phyloP scores from a whole-genome alignment of 2,888 invertebrate species.

The Chrysolina oricalcia region DNA sequence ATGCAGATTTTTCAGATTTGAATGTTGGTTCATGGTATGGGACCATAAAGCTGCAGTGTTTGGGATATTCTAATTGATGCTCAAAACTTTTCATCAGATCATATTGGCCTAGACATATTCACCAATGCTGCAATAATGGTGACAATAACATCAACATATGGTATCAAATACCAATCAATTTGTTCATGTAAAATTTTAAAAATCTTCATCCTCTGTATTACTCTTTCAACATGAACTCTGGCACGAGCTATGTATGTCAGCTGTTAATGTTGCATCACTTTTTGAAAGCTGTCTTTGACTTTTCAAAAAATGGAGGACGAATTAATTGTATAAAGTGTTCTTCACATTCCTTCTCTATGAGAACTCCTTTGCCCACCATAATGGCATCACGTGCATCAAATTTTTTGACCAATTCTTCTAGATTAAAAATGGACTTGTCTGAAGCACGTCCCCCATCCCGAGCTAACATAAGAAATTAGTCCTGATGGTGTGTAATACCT shows the following conservation, averaged over 20 bases:
- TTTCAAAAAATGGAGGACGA: neutral
- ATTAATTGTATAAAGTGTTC: neutral
- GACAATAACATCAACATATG: neutral
- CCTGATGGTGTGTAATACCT: conserved; percentile 1
- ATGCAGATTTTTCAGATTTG: too few species aligned
- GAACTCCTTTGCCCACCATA: neutral
- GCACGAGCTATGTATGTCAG: neutral
- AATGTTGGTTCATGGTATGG: too few species aligned
- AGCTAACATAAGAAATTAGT: neutral
- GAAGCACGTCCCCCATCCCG: neutral
- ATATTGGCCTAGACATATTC: neutral
- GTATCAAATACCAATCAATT: neutral
- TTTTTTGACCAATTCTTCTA: neutral
- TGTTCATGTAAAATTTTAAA: neutral
- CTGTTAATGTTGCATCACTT: too few species aligned
- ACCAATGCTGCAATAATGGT: neutral
- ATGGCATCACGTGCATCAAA: neutral
- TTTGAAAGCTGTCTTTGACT: too few species aligned
- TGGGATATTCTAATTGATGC: too few species aligned
- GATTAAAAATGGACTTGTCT: neutral
- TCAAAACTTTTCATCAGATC: neutral
- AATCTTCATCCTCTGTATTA: neutral
- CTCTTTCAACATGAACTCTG: neutral
- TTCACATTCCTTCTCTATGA: neutral
- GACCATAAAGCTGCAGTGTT: too few species aligned